Conservation (phyloP, 2,797 vertebrate genomes). For the Lagodon rhomboides region DNA sequence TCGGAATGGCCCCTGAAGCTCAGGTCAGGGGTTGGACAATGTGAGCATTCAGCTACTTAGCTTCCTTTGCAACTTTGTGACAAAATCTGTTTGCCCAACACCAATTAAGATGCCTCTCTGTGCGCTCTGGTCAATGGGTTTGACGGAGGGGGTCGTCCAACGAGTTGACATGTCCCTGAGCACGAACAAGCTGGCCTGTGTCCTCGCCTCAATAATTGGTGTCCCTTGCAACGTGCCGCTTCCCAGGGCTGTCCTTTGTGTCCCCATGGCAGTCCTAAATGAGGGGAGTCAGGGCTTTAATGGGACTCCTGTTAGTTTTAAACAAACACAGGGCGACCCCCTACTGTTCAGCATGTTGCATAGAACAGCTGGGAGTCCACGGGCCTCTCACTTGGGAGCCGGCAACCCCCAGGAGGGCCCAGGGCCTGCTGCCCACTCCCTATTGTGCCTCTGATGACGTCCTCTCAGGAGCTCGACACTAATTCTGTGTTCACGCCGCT, state of each 20-base stretch:
- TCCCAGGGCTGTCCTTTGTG: conserved; percentile 88
- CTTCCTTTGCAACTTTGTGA: conserved; percentile 91
- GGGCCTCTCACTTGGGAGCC: conserved; percentile 64
- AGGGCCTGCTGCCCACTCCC: conserved; percentile 58
- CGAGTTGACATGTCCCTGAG: conserved; percentile 88
- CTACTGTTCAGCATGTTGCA: conserved; percentile 87
- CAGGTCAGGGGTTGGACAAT: conserved; percentile 90
- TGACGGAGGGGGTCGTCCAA: conserved; percentile 87
- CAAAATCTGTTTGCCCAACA: conserved; percentile 93
- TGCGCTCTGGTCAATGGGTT: conserved; percentile 87
- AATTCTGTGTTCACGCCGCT: conserved; percentile 49
- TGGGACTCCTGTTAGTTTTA: conserved; percentile 88
- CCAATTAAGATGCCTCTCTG: conserved; percentile 90
- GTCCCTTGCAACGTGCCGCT: conserved; percentile 90
- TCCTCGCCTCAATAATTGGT: conserved; percentile 88
- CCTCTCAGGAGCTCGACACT: conserved; percentile 57
- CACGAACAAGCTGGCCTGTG: conserved; percentile 88
- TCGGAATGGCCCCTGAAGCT: conserved; percentile 77
- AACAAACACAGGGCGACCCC: conserved; percentile 88
- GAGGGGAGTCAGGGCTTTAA: conserved; percentile 89
- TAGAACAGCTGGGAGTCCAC: conserved; percentile 84
- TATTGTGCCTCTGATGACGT: conserved; percentile 63
- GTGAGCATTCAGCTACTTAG: conserved; percentile 93
- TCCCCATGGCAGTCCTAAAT: conserved; percentile 88
- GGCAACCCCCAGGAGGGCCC: conserved; percentile 56